These are phyloP conservation scores for Monopterus albus DNA, from an alignment of 2,113 vertebrate genomes.

Conservation along the genomic window DNA sequence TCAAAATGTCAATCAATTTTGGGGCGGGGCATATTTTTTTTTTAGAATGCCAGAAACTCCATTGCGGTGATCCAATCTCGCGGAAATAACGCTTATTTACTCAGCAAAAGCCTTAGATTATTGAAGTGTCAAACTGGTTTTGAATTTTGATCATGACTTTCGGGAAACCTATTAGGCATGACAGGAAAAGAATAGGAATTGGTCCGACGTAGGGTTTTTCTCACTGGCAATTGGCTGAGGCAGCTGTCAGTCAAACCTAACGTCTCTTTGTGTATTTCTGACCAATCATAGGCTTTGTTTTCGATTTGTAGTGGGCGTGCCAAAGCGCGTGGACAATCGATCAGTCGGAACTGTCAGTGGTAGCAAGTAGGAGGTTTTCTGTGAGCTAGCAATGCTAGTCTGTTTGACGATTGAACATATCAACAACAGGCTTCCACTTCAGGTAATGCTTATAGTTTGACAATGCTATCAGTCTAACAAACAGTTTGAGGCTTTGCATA, in stretches of 20 bases:
- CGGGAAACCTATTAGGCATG: not conserved
- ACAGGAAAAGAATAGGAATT: slow-evolving; percentile 68
- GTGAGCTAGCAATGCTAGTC: slow-evolving; percentile 60
- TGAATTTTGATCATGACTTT: not conserved
- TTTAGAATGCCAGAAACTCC: not conserved
- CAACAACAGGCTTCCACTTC: slow-evolving; percentile 22
- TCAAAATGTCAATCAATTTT: slow-evolving; percentile 47
- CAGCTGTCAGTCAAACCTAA: slow-evolving; percentile 48
- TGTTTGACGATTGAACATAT: slow-evolving; percentile 40
- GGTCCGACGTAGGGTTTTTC: slow-evolving; percentile 37
- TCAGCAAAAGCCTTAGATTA: not conserved
- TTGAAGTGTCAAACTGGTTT: rapidly evolving
- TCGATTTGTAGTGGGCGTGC: slow-evolving; percentile 78
- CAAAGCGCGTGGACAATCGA: slow-evolving; percentile 59
- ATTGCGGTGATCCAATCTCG: not conserved
- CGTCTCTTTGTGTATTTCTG: slow-evolving; percentile 15
- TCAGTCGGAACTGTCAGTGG: slow-evolving; percentile 69
- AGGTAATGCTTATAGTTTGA: slow-evolving; percentile 52
- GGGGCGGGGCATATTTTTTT: slow-evolving; percentile 26
- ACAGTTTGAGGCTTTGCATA: rapidly evolving
- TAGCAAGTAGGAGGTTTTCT: slow-evolving; percentile 25
- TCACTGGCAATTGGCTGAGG: slow-evolving; percentile 41
- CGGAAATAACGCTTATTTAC: not conserved
- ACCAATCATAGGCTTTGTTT: slow-evolving; percentile 84
- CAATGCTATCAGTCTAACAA: not conserved